phyloP scores from a whole-genome alignment of 2,888 invertebrate genomes.

The Calliphora vomitoria region DNA sequence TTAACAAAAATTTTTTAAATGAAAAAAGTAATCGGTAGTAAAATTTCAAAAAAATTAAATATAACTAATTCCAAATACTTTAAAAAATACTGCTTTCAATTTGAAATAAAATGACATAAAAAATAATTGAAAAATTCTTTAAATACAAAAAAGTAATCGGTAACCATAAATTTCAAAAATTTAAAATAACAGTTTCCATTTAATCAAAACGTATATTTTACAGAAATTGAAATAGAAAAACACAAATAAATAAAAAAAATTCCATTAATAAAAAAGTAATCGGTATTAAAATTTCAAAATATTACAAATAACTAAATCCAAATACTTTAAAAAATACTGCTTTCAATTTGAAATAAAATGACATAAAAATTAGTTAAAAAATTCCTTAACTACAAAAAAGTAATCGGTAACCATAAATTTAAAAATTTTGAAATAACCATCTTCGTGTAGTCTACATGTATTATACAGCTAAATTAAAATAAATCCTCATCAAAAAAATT shows the following conservation, averaged over 20 bases:
- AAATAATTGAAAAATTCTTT: background rate
- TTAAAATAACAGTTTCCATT: background rate
- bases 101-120: background rate
- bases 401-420: background rate
- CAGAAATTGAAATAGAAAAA: too few relatives aligned
- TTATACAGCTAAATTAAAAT: too few relatives aligned
- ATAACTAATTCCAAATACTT: background rate
- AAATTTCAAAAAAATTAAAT: background rate
- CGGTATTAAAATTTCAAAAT: background rate
- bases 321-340: too few relatives aligned
- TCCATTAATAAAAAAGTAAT: too few relatives aligned
- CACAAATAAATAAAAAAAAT: too few relatives aligned
- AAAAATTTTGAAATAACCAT: too few relatives aligned
- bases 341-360: background rate
- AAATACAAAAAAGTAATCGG: constrained; percentile 16
- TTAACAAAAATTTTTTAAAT: background rate
- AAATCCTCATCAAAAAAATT: too few relatives aligned
- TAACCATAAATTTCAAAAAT: background rate
- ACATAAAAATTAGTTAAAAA: background rate
- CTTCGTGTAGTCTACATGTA: too few relatives aligned
- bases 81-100: background rate
- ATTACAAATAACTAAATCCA: background rate
- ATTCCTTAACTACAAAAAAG: background rate
- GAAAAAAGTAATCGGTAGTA: background rate
- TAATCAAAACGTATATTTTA: too few relatives aligned